Base-by-base conservation (phyloP, 1,140 invertebrate genomes). In the Apis cerana region DNA sequence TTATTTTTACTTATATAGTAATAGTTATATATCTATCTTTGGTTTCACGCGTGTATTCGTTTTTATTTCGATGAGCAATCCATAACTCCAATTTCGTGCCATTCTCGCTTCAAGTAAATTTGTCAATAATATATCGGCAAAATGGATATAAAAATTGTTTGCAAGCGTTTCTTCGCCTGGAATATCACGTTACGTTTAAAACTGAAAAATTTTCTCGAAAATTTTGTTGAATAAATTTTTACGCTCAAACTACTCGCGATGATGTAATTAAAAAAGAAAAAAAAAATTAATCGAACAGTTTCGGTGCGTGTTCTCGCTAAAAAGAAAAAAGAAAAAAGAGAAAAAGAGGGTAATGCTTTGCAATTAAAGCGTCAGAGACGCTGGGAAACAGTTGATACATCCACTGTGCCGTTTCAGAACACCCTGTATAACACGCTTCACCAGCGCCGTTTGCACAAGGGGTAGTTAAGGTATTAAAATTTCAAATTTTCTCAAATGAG, bases 401-500 rank as follows among this genome's bases (percentile, higher is more conserved):
- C 23, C 50, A 58, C 52, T 13, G 54, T 62, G 62, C 43, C 72
- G 54, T 75, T 82, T 68, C 23, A 58, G 72, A 59, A 67, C 54
- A 56, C 43, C 65, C 80, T 67, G 72, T 68, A 75, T 54, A 59
- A 52, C 80, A 75, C 19, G 72, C 54, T 61, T 27, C 48, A 65
- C 72, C 71, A n/a, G 54, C 56, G 17, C 58, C 67, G 80, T 82
- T 82, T 82, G 68, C 80, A 82, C 56, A 67, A 76, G 80, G 80
- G 80, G 72, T 59, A 82, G 78, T 65, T 72, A 72, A 80, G 72
- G 80, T 76, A 82, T 82, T 82, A 82, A 82, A 82, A 82, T 82
- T 82, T 82, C 80, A 82, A 76, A 82, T 82, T 82, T 76, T 67
- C 80, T 75, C 72, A 50, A 69, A 19, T 56, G 64, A 75, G 23